Evolutionary conservation across 2,888 invertebrate species (phyloP).

Genomic region (Trachelus troglodyta): DNA sequence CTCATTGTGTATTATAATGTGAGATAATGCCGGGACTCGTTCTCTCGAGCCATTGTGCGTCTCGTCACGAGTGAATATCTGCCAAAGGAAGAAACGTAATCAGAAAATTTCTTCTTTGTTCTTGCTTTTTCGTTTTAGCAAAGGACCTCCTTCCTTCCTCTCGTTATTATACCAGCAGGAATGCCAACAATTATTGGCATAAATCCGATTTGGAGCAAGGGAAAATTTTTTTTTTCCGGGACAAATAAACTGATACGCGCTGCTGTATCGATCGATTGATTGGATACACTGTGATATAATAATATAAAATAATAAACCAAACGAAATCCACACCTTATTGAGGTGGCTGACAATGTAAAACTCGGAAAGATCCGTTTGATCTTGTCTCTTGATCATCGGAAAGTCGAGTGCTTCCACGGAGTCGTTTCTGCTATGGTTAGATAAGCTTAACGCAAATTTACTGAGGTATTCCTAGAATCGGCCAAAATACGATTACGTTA

Average conservation of each 20-base stretch:
- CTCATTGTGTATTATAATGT: constrained; percentile 41
- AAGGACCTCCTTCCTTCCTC: neutral
- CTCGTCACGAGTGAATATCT: neutral
- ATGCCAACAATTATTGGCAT: too few relatives aligned
- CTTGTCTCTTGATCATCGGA: neutral
- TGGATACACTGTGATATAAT: too few relatives aligned
- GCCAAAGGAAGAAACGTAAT: neutral
- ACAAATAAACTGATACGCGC: neutral
- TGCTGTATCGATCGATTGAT: neutral
- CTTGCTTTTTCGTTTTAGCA: neutral
- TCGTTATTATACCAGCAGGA: too few relatives aligned
- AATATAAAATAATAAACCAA: too few relatives aligned
- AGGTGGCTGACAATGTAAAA: too few relatives aligned
- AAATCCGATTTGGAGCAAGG: neutral
- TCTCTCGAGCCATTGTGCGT: constrained; percentile 31
- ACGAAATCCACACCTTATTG: too few relatives aligned
- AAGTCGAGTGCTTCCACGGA: neutral
- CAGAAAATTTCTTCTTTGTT: constrained; percentile 13
- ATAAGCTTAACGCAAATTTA: constrained; percentile 48
- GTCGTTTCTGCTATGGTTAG: constrained; percentile 25
- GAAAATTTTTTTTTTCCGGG: neutral
- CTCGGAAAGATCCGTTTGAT: neutral
- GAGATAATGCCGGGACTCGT: constrained; percentile 43
- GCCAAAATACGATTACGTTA: constrained; percentile 23
- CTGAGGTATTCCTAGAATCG: constrained; percentile 35